A percentile compares a stretch with the other conserved stretches of the same genome.
phyloP scores from a whole-genome alignment of 2,113 vertebrate species.

The Eonycteris spelaea region DNA sequence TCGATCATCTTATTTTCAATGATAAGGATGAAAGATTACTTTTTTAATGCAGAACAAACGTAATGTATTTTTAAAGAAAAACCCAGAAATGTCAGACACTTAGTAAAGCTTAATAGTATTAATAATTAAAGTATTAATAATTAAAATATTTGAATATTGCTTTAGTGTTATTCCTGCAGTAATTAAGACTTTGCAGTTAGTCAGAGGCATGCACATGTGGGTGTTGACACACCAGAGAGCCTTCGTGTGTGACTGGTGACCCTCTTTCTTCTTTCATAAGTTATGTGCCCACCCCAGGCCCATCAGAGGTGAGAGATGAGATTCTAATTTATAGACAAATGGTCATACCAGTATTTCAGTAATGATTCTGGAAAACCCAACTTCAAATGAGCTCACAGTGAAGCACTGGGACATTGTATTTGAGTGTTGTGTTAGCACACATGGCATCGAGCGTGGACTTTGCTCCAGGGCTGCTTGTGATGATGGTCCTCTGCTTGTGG shows the following conservation, averaged over 20 bases:
- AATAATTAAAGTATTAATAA: background rate
- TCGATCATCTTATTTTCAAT: background rate
- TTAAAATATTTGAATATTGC: background rate
- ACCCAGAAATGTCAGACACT: background rate
- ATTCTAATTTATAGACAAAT: background rate
- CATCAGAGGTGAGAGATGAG: background rate
- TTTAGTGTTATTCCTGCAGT: background rate
- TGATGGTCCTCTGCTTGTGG: background rate
- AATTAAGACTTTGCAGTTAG: background rate
- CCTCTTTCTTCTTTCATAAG: background rate
- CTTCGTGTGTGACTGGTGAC: fast-evolving
- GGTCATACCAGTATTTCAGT: background rate
- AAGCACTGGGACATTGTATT: background rate
- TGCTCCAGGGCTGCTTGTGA: background rate
- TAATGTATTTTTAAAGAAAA: background rate
- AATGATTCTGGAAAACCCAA: background rate
- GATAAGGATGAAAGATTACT: background rate
- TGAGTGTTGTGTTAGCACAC: background rate
- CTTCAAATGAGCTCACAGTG: background rate
- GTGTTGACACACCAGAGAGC: background rate
- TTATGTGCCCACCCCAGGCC: fast-evolving
- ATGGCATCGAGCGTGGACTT: no score
- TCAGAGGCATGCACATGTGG: background rate
- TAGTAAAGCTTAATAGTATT: background rate
- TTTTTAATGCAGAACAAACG: background rate